These are phyloP conservation scores for Limonius californicus DNA, from an alignment of 1,140 invertebrate species.

Conservation along the genomic window DNA sequence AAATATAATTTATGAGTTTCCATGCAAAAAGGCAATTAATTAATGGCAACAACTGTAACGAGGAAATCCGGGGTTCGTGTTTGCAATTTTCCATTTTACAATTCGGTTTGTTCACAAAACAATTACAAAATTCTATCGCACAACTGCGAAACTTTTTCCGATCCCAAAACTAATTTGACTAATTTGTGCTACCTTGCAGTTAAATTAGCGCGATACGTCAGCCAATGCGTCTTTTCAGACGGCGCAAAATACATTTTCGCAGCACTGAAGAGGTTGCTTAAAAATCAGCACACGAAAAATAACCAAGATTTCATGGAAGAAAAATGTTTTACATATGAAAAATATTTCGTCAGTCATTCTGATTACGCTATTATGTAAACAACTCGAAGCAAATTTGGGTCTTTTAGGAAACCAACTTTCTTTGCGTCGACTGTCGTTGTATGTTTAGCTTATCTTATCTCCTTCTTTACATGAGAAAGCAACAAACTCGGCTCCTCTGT, in stretches of 20 bases:
- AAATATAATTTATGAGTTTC: too few relatives aligned
- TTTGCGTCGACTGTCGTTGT: constrained; percentile 10
- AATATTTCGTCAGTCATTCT: constrained; percentile 11
- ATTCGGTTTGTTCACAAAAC: too few relatives aligned
- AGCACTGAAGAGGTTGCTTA: background rate
- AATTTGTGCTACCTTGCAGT: too few relatives aligned
- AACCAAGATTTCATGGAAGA: background rate
- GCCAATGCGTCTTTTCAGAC: background rate
- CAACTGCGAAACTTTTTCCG: too few relatives aligned
- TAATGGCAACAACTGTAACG: too few relatives aligned
- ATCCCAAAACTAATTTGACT: too few relatives aligned
- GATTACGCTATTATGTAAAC: constrained; percentile 11
- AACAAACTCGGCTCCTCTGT: constrained; percentile 8
- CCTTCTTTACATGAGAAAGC: constrained; percentile 11
- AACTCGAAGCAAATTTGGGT: constrained; percentile 11
- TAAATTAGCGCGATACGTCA: too few relatives aligned
- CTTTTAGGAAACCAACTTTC: constrained; percentile 11
- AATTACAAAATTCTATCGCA: too few relatives aligned
- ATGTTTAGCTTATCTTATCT: constrained; percentile 10
- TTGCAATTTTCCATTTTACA: too few relatives aligned
- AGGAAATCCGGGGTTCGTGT: too few relatives aligned
- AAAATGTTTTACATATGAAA: constrained; percentile 2
- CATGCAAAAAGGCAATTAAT: too few relatives aligned
- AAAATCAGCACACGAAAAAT: background rate
- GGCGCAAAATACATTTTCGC: background rate